Evolutionary conservation across 2,113 vertebrate species (phyloP), one percentile per base, ranked within the genome.

Genomic region (Agelaius phoeniceus): DNA sequence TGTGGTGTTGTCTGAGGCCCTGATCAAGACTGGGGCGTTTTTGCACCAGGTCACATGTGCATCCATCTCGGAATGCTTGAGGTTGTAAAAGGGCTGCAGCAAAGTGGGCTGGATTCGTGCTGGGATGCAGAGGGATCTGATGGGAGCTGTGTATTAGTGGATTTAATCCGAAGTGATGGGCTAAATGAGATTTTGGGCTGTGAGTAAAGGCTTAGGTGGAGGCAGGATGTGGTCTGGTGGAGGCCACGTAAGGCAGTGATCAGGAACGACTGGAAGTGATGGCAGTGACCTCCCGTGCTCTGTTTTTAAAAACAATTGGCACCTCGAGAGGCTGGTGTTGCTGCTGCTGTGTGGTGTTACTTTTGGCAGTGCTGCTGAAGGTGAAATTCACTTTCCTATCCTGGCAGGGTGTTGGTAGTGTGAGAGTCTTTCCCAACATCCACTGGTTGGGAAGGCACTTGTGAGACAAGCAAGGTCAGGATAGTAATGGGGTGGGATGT

Each of bases 41-140:
- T 67, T 33, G 5, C 33, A 6, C 5, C 5, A 2, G 1, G 3
- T 44, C 3, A 0, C 24, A 0, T 8, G 30, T 4, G 12, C 28
- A 55, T 83, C 15, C 4, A 1, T 28, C 20, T 49, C 1, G 0
- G 4, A 10, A 14, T 7, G 1, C 5, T 44, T 19, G 20, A 20
- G 19, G 6, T 35, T 77, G 33, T 54, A 46, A 21, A 71, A 59
- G 10, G 8, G 18, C 3, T 15, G 57, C 20, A 17, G 5, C 8
- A 16, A 67, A 55, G 8, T 1, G 19, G 12, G 23, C 58, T 30
- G 52, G 21, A 6, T 62, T 55, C 13, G 0, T 27, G 30, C 39
- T 26, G 59, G 30, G 33, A 3, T 31, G 77, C n/a, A 15, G 73
- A 41, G 52, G 10, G 31, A 15, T 35, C 35, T 30, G 31, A 9